These are phyloP conservation scores for Synergus laeviventris DNA, from an alignment of 2,888 invertebrate species.

Conservation along the genomic window DNA sequence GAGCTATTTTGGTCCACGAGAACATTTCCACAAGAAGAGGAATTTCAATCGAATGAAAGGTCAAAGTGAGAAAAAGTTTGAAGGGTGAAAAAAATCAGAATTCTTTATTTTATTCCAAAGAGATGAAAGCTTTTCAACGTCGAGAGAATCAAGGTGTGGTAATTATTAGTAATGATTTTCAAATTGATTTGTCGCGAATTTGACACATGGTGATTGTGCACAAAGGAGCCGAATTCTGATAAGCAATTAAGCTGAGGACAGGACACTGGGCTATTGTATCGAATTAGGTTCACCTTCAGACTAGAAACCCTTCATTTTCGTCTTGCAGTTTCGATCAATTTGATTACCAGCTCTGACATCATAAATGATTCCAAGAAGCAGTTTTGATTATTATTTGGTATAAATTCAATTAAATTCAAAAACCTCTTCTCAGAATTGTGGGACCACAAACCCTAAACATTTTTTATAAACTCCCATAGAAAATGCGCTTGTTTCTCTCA, in stretches of 20 bases:
- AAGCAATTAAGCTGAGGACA: slow-evolving; percentile 10
- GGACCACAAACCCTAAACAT: no score
- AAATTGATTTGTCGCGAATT: slow-evolving; percentile 19
- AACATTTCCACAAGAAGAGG: background rate
- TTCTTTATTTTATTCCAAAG: no score
- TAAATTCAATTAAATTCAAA: slow-evolving; percentile 11
- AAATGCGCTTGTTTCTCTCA: no score
- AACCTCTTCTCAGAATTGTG: background rate
- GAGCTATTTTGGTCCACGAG: slow-evolving; percentile 19
- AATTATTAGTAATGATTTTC: background rate
- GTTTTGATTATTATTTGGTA: background rate
- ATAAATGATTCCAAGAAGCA: slow-evolving; percentile 25
- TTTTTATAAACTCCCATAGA: no score
- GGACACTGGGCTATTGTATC: slow-evolving; percentile 17
- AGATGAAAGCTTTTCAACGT: background rate
- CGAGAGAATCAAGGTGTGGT: background rate
- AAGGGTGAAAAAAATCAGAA: background rate
- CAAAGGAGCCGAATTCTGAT: slow-evolving; percentile 39
- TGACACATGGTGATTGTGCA: slow-evolving; percentile 9
- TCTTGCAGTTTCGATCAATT: slow-evolving; percentile 18
- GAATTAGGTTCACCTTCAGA: slow-evolving; percentile 22
- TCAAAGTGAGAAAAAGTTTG: background rate
- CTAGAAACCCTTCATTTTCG: slow-evolving; percentile 29
- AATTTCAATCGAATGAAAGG: slow-evolving; percentile 15
- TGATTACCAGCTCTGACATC: slow-evolving; percentile 14